Conservation (phyloP, 1,140 invertebrate species). For the Planococcus citri region DNA sequence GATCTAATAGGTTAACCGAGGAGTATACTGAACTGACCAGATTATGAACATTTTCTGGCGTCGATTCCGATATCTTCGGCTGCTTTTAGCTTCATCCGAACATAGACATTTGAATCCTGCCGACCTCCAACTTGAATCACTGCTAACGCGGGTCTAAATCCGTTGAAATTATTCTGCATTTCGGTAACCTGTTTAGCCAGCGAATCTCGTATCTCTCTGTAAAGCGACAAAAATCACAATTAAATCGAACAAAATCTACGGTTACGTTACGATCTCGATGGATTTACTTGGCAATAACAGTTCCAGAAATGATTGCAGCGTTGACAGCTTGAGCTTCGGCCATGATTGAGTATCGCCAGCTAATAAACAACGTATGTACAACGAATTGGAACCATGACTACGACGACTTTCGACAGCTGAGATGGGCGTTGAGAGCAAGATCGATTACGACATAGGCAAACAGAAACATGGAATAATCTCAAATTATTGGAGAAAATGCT, state of each 20-base stretch:
- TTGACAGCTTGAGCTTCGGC: constrained; percentile 17
- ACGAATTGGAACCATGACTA: too few species aligned
- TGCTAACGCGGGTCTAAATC: constrained; percentile 60
- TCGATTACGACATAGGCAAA: too few species aligned
- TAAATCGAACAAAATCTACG: too few species aligned
- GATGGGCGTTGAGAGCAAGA: too few species aligned
- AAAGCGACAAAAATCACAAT: constrained; percentile 24
- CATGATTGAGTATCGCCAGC: background rate
- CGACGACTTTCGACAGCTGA: too few species aligned
- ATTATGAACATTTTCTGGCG: constrained; percentile 65
- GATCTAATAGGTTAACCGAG: too few species aligned
- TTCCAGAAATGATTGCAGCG: constrained; percentile 48
- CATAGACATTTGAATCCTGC: constrained; percentile 99
- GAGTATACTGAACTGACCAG: constrained; percentile 47
- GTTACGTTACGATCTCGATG: too few species aligned
- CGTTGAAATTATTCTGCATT: constrained; percentile 44
- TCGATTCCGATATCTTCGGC: constrained; percentile 81
- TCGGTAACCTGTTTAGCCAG: constrained; percentile 51
- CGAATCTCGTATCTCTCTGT: constrained; percentile 58
- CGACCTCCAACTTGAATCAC: constrained; percentile 84
- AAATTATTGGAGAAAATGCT: too few species aligned
- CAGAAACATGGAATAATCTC: too few species aligned
- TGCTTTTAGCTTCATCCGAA: constrained; percentile 89
- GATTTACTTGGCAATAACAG: constrained; percentile 47
- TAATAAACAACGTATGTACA: background rate